Evolutionary conservation across 1,140 invertebrate species (phyloP), one percentile per base, ranked within the genome.

Genomic region (Phymastichus coffea): DNA sequence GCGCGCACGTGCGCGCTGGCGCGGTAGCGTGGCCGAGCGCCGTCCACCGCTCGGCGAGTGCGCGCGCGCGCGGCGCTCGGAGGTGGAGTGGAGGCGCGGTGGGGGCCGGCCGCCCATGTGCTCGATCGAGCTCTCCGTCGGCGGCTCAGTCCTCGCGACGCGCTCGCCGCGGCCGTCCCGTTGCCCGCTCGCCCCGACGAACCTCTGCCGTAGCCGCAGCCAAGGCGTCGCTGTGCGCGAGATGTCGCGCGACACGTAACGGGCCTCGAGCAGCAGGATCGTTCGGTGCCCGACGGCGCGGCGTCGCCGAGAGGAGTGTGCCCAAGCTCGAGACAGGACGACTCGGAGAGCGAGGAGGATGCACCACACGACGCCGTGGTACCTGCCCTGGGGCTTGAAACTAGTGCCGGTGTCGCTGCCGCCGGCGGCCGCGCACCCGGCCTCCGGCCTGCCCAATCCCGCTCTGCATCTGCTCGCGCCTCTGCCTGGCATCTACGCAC

Each of bases 301-400:
- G 30, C 6, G 14, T 33, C 30, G 14, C 30, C 7, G 7, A 33
- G 14, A 33, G 30, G 6, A 33, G 6, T 14, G 30, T 14, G 30
- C 30, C 30, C 30, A 14, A 33, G 30, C 14, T 6, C 14, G 7
- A 33, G n/a, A 46, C 17, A 23, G 17, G 54, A 33, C 22, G 8
- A 30, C 1, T 19, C 28, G 1, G 17, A 17, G n/a, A n/a, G 30
- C 26, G 15, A 54, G 54, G 20, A 75, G 65, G 55, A 80, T 80
- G 78, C 66, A 79, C 68, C 77, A 78, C 58, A 78, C 78, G 35
- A 74, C 77, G 51, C 77, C 77, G 35, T 79, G 78, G 77, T 80
- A 79, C 43, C 63, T 80, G 62, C 78, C 78, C 23, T 80, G 78
- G 78, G 77, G 78, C 65, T 61, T 80, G 33, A 80, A 80, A 54